Evolutionary conservation across 2,888 invertebrate species (phyloP).

Genomic region (Trilocha varians): DNA sequence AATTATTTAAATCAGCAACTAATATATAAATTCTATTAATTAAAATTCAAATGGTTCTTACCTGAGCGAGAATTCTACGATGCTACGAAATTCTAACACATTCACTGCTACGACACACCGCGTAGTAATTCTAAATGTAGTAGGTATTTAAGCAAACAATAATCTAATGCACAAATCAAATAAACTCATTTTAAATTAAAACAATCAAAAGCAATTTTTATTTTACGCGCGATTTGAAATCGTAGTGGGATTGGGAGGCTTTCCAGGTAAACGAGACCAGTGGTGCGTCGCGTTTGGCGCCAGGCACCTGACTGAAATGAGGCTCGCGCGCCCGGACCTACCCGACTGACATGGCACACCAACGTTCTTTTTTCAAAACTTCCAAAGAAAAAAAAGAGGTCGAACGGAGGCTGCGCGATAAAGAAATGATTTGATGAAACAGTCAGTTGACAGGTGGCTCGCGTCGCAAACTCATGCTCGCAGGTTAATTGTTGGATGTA

Average conservation of each 20-base stretch:
- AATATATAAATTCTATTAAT: no score
- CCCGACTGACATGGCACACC: slow-evolving; percentile 56
- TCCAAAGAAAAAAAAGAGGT: slow-evolving; percentile 48
- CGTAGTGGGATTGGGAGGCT: slow-evolving; percentile 39
- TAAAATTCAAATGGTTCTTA: slow-evolving; percentile 24
- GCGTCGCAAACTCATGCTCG: slow-evolving; percentile 53
- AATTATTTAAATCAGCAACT: no score
- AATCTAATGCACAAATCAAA: not conserved
- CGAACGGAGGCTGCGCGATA: slow-evolving; percentile 60
- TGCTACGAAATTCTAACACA: slow-evolving; percentile 34
- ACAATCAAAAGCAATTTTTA: not conserved
- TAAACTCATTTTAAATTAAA: not conserved
- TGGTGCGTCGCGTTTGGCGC: slow-evolving; percentile 61
- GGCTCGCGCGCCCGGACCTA: slow-evolving; percentile 69
- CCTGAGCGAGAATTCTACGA: slow-evolving; percentile 35
- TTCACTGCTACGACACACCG: slow-evolving; percentile 44
- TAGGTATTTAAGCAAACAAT: not conserved
- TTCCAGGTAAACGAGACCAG: slow-evolving; percentile 29
- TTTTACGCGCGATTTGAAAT: slow-evolving; percentile 12
- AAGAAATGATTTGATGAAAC: slow-evolving; percentile 72
- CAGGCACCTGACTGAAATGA: slow-evolving; percentile 66
- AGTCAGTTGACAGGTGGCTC: slow-evolving; percentile 67
- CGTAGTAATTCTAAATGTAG: slow-evolving; percentile 13
- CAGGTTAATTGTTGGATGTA: slow-evolving; percentile 58
- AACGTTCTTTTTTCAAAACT: slow-evolving; percentile 62